Evolutionary conservation across 2,797 vertebrate genomes (phyloP), one percentile per base, ranked within the genome.

Genomic region (Acanthiza pusilla): DNA sequence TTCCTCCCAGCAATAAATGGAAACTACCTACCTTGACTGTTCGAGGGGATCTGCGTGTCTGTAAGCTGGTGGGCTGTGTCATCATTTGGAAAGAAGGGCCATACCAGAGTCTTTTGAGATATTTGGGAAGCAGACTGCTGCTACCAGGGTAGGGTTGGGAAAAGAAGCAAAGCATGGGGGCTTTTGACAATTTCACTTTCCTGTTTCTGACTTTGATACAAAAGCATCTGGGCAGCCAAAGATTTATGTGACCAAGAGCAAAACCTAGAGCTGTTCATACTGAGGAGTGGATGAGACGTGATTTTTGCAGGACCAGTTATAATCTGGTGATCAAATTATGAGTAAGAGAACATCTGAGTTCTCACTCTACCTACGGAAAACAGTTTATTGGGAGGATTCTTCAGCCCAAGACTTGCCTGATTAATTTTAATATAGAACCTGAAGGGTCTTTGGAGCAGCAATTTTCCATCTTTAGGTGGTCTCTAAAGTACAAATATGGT

Each of bases 11-110:
- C 51, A 91, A 90, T 86, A 96, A 91, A 82, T 93, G 81, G 88
- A 89, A 96, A 84, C 57, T 96, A 79, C 63, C 89, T 95, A 72
- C 79, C 91, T 55, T 88, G 76, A 54, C 77, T 90, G 42, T 73
- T 91, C 7, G 2, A 82, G 67, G 77, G 60, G 77, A 95, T 85
- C 70, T 90, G 92, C 53, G 45, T 67, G 71, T 76, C 74, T 94
- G 80, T 50, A 57, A 75, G 58, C 25, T 61, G 62, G 79, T 82
- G 82, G 87, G 85, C 82, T 91, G 63, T 7, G 72, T 65, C 55
- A 92, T 48, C 61, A 19, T 81, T 88, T 63, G 43, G 71, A 88
- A 94, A 91, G 71, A 51, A 47, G 45, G 27, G 43, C 50, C 47
- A 30, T 10, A 75, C 26, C 22, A 32, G 54, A 91, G 61, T 14